These are phyloP conservation scores for Lycocerus yunnanus DNA, from an alignment of 2,888 invertebrate species.

Conservation along the genomic window DNA sequence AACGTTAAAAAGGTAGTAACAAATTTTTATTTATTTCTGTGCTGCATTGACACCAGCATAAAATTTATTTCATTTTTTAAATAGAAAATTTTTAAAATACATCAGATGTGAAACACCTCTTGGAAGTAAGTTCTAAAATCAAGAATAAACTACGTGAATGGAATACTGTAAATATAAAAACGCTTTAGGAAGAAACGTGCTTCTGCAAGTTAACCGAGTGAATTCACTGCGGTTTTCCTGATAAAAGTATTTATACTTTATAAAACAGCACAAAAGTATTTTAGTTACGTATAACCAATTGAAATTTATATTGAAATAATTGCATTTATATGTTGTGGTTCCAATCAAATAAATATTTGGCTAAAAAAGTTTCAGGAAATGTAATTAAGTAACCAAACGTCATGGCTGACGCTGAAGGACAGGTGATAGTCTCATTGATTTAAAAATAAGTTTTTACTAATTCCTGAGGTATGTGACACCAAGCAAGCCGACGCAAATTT, in stretches of 20 bases:
- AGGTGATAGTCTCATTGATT: slow-evolving; percentile 25
- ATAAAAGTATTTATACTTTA: slow-evolving; percentile 27
- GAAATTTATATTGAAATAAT: background rate
- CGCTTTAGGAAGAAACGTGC: slow-evolving; percentile 36
- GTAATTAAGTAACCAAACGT: slow-evolving; percentile 27
- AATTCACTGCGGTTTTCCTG: slow-evolving; percentile 27
- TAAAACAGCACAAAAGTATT: background rate
- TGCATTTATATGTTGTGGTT: background rate
- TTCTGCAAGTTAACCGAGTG: slow-evolving; percentile 35
- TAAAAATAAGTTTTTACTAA: slow-evolving; percentile 19
- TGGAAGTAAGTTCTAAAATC: slow-evolving; percentile 29
- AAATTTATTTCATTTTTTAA: background rate
- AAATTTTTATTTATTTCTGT: background rate
- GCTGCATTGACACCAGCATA: background rate
- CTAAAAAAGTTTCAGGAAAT: slow-evolving; percentile 11
- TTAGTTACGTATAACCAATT: background rate
- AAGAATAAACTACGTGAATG: slow-evolving; percentile 36
- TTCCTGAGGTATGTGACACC: slow-evolving; percentile 9
- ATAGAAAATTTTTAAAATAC: slow-evolving; percentile 23
- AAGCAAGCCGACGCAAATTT: background rate
- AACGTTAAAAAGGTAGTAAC: background rate
- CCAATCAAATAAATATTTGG: background rate
- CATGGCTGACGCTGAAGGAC: slow-evolving; percentile 20
- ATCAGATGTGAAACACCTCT: slow-evolving; percentile 30
- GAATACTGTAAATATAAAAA: slow-evolving; percentile 39